phyloP scores from a whole-genome alignment of 2,113 vertebrate genomes.

The Corythaeola cristata region DNA sequence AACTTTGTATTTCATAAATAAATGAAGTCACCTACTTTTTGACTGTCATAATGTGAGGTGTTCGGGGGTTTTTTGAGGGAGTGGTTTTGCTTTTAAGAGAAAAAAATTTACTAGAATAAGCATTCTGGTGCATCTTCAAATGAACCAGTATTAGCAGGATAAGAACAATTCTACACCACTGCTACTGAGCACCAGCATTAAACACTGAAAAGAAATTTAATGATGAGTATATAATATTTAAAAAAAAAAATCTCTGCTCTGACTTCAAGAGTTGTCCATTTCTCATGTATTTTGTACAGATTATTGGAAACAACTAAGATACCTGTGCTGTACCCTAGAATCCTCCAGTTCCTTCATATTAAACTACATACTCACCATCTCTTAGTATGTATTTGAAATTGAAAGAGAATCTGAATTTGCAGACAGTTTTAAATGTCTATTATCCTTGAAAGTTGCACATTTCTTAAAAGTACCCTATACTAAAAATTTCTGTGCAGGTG shows the following conservation, averaged over 20 bases:
- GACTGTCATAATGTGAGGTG: neutral
- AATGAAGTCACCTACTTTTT: neutral
- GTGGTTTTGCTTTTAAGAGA: neutral
- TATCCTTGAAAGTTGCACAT: neutral
- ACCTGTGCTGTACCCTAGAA: neutral
- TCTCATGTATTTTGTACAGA: neutral
- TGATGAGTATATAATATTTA: neutral
- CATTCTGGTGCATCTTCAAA: neutral
- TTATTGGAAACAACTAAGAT: neutral
- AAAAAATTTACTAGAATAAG: neutral
- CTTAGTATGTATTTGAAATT: neutral
- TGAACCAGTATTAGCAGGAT: neutral
- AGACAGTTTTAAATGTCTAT: neutral
- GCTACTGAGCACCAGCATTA: neutral
- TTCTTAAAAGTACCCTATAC: neutral
- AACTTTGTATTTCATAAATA: neutral
- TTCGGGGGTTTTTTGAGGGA: neutral
- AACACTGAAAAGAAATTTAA: neutral
- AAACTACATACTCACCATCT: neutral
- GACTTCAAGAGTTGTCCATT: neutral
- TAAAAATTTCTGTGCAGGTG: neutral
- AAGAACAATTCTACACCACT: neutral
- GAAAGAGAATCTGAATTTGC: neutral
- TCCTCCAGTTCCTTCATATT: neutral
- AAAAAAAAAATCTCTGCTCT: neutral